A percentile compares a stretch with the other conserved stretches of the same genome.
Evolutionary conservation across 2,113 vertebrate genomes (phyloP).

Genomic region (Clarias magur): DNA sequence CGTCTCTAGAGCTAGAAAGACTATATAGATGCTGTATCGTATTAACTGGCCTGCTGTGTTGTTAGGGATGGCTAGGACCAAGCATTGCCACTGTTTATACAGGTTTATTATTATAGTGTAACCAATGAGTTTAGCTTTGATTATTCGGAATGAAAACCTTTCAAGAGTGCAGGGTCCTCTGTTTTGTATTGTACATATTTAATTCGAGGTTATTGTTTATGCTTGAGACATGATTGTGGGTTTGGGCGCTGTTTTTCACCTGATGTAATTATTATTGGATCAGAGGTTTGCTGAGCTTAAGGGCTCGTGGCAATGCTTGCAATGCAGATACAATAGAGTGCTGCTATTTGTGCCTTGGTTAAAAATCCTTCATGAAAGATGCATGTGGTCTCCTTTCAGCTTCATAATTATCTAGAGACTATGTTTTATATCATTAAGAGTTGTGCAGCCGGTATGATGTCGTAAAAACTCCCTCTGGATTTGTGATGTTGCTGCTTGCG

Average conservation of each 20-base stretch:
- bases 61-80: conserved; percentile 32
- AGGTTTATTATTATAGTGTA: conserved; percentile 23
- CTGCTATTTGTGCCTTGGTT: conserved; percentile 78
- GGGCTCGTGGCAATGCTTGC: conserved; percentile 65
- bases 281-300: conserved; percentile 57
- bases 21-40: conserved; percentile 31
- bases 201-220: conserved; percentile 55
- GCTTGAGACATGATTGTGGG: conserved; percentile 40
- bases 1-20: conserved; percentile 41
- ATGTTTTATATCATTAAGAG: conserved; percentile 50
- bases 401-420: conserved; percentile 58
- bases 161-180: conserved; percentile 54
- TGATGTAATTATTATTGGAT: conserved; percentile 58
- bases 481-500: conserved; percentile 38
- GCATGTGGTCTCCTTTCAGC: conserved; percentile 69
- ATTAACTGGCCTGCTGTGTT: conserved; percentile 31
- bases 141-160: conserved; percentile 52
- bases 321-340: conserved; percentile 68
- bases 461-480: conserved; percentile 32
- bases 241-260: conserved; percentile 56
- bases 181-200: conserved; percentile 64
- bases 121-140: conserved; percentile 50
- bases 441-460: conserved; percentile 43
- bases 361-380: conserved; percentile 68
- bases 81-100: conserved; percentile 37